A percentile compares a stretch with the other conserved stretches of the same genome.
phyloP scores from a whole-genome alignment of 2,888 invertebrate genomes.

The Melanostoma mellinum region DNA sequence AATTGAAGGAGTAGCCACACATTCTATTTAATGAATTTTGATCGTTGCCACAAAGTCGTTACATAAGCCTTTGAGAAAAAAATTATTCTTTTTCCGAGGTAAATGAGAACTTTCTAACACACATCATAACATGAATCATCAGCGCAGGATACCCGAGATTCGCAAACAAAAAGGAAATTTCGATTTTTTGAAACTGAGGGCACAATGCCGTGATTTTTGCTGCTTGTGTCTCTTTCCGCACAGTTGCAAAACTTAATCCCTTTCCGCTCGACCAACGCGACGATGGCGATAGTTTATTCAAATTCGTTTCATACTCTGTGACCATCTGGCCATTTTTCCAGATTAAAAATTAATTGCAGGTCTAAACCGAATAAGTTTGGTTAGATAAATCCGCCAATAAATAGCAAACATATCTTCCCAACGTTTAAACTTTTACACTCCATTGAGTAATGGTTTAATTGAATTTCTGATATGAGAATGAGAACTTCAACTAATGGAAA shows the following conservation, averaged over 20 bases:
- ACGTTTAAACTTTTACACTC: slow-evolving; percentile 17
- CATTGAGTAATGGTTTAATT: slow-evolving; percentile 50
- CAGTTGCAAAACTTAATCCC: background rate
- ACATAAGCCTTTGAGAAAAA: slow-evolving; percentile 21
- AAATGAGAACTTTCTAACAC: slow-evolving; percentile 36
- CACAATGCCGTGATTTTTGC: slow-evolving; percentile 7
- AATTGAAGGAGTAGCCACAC: slow-evolving; percentile 6
- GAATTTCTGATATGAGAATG: slow-evolving; percentile 19
- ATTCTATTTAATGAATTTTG: slow-evolving; percentile 54
- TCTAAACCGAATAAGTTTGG: background rate
- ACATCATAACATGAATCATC: slow-evolving; percentile 20
- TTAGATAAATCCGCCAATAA: background rate
- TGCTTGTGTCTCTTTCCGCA: slow-evolving; percentile 18
- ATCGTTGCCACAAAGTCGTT: slow-evolving; percentile 49
- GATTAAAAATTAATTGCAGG: too few relatives aligned
- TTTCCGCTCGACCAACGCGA: background rate
- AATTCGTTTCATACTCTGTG: background rate
- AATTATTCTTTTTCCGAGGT: slow-evolving; percentile 3
- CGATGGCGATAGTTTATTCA: slow-evolving; percentile 6
- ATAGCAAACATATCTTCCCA: background rate
- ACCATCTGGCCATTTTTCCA: too few relatives aligned
- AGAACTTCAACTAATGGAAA: slow-evolving; percentile 27
- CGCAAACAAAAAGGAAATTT: too few relatives aligned
- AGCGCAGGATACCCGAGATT: slow-evolving; percentile 14
- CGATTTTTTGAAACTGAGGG: too few relatives aligned